Base-by-base conservation (phyloP, 1,140 invertebrate species). In the Lepeophtheirus salmonis region DNA sequence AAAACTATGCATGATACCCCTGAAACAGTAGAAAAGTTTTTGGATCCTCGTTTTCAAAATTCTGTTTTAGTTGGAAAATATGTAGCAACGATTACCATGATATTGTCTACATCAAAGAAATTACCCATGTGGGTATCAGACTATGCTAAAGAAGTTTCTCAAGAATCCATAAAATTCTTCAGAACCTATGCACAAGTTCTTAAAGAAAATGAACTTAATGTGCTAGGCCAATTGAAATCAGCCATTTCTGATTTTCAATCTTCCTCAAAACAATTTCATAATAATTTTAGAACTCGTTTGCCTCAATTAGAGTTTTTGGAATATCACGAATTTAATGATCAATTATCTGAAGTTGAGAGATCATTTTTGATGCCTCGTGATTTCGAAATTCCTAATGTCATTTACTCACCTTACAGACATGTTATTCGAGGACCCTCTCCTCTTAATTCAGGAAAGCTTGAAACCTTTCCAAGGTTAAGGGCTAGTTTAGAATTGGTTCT, bases 281-380 rank as follows among this genome's bases (percentile, higher is more conserved):
- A 24, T 23, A n/a, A 17, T 2, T 57, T 26, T 25, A 16, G 26
- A 4, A 17, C 26, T 1, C 21, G 26, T 16, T n/a, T 57, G n/a
- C 55, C 55, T 10, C n/a, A 22, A 16, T 41, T 57, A 23, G 55
- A 57, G 26, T 26, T 57, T 14, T 17, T 57, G 55, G 55, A 25
- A 16, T 17, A 26, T 57, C 55, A 57, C 25, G 55, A 57, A 41
- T 57, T n/a, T 23, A 57, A 30, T 21, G 55, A 57, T 57, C 55
- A 57, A 21, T 2, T 57, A 1, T 24, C 25, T 21, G 55, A 57
- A 21, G 20, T 57, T 17, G 55, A 57, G 26, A 14, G 55, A 21
- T 14, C 55, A 18, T 57, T 57, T 30, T 30, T 57, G 16, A 17
- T 57, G 23, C 55, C 55, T 3, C 23, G 20, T 10, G 21, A 20